Conservation (phyloP, 2,888 invertebrate genomes). For the Agonopterix alstromeriana region DNA sequence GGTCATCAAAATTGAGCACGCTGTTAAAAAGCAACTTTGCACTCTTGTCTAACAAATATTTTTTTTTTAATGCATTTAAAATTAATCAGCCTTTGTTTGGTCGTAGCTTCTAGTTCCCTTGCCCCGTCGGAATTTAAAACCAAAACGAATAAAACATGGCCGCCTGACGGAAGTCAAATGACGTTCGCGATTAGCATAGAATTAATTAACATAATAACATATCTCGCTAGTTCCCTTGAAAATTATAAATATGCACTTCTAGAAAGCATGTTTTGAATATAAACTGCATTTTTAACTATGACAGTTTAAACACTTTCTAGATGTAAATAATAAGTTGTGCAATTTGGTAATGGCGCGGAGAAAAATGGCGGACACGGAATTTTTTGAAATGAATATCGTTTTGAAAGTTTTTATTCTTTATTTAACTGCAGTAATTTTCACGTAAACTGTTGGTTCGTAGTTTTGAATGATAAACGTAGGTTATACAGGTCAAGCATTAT, state of each 20-base stretch:
- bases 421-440: too few species aligned
- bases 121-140: neutral
- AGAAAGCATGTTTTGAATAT: conserved; percentile 1
- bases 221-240: conserved; percentile 17
- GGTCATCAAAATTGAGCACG: too few species aligned
- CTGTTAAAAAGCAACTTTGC: too few species aligned
- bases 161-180: conserved; percentile 10
- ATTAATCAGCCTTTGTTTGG: too few species aligned
- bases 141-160: conserved; percentile 7
- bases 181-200: conserved; percentile 10
- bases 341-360: neutral
- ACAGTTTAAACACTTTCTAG: neutral
- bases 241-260: conserved; percentile 10
- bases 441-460: too few species aligned
- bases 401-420: too few species aligned
- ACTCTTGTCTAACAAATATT: too few species aligned
- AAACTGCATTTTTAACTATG: neutral
- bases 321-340: neutral
- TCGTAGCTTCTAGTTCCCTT: too few species aligned
- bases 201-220: conserved; percentile 9
- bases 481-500: too few species aligned
- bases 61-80: too few species aligned
- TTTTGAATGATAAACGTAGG: too few species aligned
- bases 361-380: conserved; percentile 1
- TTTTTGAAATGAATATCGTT: neutral